Evolutionary conservation across 2,888 invertebrate species (phyloP), one percentile per base, ranked within the genome.

Genomic region (Tyria jacobaeae): DNA sequence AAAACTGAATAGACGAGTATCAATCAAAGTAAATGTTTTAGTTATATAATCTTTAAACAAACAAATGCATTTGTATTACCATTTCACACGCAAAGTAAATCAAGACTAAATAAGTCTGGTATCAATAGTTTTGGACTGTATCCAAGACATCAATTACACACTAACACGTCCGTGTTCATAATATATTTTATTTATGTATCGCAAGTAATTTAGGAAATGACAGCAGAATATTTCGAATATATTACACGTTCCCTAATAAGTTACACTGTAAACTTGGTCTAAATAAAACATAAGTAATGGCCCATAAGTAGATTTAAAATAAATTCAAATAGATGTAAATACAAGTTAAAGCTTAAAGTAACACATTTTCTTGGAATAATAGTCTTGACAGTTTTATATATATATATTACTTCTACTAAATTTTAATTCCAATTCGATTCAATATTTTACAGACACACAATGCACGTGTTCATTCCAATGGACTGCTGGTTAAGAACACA

Each of bases 401-500:
- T 10, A 12, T 31, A 10, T 21, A 15, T 24, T 35, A 15, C 0
- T 44, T 17, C 4, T 21, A n/a, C n/a, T 31, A 21, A 34, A 21
- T 44, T 79, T 81, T 80, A 81, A 81, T 84, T 84, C 73, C 84
- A 82, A 57, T 65, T 66, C 83, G 77, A 74, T 63, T 60, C 68
- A 64, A 72, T 64, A 64, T 67, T 68, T 72, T 57, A 78, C 76
- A 77, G 72, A 75, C 72, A 82, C 81, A 82, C 80, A 82, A 80
- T 82, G 85, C 86, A 85, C 66, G 75, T 75, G 70, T 67, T 81
- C 89, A 88, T 88, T 86, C 86, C 78, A 72, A 80, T 80, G 84
- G 85, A 85, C 83, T 75, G 57, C 3, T 71, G 70, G 86, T 89
- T 89, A 88, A 84, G 81, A 81, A 75, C 76, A 86, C 83, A 86